Evolutionary conservation across 2,888 invertebrate genomes (phyloP), one percentile per base, ranked within the genome.

Genomic region (Drosophila antonietae): DNA sequence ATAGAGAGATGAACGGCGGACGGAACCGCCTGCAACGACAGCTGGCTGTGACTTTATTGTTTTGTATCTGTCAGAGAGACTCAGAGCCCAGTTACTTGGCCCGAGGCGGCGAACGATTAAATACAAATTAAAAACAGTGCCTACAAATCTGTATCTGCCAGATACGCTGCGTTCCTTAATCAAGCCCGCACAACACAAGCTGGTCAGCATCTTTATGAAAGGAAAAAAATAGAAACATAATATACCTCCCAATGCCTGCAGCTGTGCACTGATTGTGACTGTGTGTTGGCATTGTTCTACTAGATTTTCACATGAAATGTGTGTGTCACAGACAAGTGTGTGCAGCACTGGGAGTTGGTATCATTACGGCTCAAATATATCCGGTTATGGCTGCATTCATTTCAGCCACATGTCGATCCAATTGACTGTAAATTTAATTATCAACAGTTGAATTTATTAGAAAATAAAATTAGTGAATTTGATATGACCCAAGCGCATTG

Each of bases 41-140:
- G 74, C 64, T 74, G 74, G 71, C 44, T 64, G 39, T 74, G 75
- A 75, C 75, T 75, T 69, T 69, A 74, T 74, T 74, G 69, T 69
- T 75, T 75, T 69, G 70, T 70, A 75, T 64, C 64, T 69, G 60
- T 28, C 75, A 52, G 62, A 63, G 49, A 51, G 58, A 33, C 55
- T 53, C 39, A n/a, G 33, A n/a, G n/a, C 51, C 35, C 51, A 46
- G 33, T 12, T 39, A 47, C 35, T 35, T 18, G 31, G 52, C 66
- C 55, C 61, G 49, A 35, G 51, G 51, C 51, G 47, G 20, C 15
- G 10, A 57, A 61, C 73, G 73, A 73, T 73, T 73, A 73, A 73
- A 73, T 66, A 66, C 73, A 68, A 73, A 73, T 73, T 67, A 74
- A 74, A 60, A 66, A 63, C 73, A 73, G 44, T 44, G 58, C 65